phyloP scores from a whole-genome alignment of 1,140 invertebrate species.

The Apis dorsata region DNA sequence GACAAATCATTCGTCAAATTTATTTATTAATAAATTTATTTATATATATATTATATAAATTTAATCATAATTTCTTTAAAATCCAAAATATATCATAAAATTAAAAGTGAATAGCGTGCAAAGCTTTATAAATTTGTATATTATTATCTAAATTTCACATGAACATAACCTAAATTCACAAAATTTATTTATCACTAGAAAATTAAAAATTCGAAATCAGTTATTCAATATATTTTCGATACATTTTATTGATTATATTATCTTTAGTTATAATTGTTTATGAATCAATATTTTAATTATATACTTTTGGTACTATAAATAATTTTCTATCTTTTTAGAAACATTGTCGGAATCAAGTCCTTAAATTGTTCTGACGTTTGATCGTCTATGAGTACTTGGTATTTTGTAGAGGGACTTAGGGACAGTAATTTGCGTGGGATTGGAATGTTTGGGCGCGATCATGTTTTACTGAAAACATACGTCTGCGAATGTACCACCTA shows the following conservation, averaged over 20 bases:
- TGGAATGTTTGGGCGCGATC: slow-evolving; percentile 67
- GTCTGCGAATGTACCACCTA: slow-evolving; percentile 11
- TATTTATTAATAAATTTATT: slow-evolving; percentile 42
- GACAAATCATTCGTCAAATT: slow-evolving; percentile 54
- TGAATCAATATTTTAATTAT: not conserved
- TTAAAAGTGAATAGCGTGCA: no score
- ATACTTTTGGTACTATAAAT: not conserved
- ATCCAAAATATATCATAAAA: not conserved
- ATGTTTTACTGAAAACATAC: slow-evolving; percentile 61
- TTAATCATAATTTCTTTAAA: no score
- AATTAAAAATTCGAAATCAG: not conserved
- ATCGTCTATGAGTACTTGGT: slow-evolving; percentile 42
- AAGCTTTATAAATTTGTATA: no score
- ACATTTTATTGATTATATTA: not conserved
- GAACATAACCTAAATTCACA: not conserved
- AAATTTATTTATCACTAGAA: not conserved
- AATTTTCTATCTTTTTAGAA: slow-evolving; percentile 20
- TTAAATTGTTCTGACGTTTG: slow-evolving; percentile 47
- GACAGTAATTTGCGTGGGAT: slow-evolving; percentile 66
- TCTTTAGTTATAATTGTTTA: not conserved
- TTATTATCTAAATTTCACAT: not conserved
- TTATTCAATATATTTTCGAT: not conserved
- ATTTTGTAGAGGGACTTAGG: slow-evolving; percentile 60
- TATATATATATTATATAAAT: not conserved
- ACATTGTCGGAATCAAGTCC: slow-evolving; percentile 1